Evolutionary conservation across 2,888 invertebrate species (phyloP).

Genomic region (Eupithecia centaureata): DNA sequence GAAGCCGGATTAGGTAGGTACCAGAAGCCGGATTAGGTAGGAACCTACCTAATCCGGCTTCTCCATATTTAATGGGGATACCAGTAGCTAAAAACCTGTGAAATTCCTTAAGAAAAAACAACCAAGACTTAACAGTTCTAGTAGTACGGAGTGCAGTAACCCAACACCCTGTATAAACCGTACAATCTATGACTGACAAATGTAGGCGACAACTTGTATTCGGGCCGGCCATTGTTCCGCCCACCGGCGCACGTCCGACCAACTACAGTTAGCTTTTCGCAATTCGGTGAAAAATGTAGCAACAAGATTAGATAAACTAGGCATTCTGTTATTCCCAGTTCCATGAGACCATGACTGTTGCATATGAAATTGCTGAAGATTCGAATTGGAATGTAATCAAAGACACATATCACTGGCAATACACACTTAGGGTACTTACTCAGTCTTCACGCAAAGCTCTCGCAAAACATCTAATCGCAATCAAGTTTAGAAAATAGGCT

Average conservation of each 20-base stretch:
- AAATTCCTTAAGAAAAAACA: background rate
- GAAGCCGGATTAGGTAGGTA: too few relatives aligned
- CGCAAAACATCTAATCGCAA: too few relatives aligned
- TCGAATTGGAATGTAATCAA: background rate
- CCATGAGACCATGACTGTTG: background rate
- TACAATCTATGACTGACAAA: conserved; percentile 50
- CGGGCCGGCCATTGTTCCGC: conserved; percentile 48
- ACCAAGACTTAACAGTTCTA: background rate
- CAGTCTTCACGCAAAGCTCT: background rate
- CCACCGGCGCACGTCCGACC: conserved; percentile 36
- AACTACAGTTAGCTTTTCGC: conserved; percentile 41
- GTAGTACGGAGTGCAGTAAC: too few relatives aligned
- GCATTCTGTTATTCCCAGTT: background rate
- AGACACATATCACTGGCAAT: background rate
- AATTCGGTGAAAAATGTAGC: conserved; percentile 36
- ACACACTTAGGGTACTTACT: background rate
- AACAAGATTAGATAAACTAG: conserved; percentile 14
- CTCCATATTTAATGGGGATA: background rate
- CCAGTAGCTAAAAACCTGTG: background rate
- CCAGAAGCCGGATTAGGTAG: too few relatives aligned
- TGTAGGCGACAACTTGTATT: conserved; percentile 61
- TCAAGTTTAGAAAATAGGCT: too few relatives aligned
- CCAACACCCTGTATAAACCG: conserved; percentile 19
- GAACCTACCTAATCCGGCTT: background rate
- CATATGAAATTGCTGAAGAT: background rate